These are phyloP conservation scores for Sparus aurata DNA, from an alignment of 2,797 vertebrate genomes.

Conservation along the genomic window DNA sequence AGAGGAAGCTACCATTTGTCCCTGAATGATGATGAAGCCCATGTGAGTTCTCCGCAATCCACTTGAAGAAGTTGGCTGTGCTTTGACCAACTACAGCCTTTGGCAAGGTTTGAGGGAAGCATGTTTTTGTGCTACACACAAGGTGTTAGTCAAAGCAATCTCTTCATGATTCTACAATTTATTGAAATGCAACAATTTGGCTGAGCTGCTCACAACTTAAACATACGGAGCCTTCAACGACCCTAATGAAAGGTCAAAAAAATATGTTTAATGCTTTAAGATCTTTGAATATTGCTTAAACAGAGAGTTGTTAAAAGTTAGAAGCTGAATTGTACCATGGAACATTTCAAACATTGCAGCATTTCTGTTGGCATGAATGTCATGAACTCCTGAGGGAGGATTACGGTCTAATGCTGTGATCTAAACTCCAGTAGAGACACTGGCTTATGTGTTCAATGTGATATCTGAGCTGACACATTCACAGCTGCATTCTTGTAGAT, in stretches of 20 bases:
- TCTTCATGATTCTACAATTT: slow-evolving; percentile 1
- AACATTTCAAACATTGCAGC: slow-evolving; percentile 36
- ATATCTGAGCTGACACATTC: slow-evolving; percentile 39
- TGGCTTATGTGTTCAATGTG: slow-evolving; percentile 1
- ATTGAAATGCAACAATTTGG: not conserved
- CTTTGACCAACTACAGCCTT: no score
- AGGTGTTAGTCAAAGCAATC: no score
- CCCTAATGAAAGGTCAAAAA: not conserved
- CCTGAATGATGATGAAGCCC: no score
- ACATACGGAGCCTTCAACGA: not conserved
- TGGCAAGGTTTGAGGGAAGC: no score
- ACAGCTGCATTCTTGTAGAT: slow-evolving; percentile 24
- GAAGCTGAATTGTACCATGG: not conserved
- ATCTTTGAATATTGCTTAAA: not conserved
- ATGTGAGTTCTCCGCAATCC: not conserved
- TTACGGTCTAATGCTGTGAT: slow-evolving; percentile 40
- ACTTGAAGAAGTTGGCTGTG: not conserved
- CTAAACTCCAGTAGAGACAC: slow-evolving; percentile 36
- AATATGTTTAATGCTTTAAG: not conserved
- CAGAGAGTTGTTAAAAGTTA: slow-evolving; percentile 4
- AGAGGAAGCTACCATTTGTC: not conserved
- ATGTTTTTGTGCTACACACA: no score
- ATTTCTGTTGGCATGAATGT: slow-evolving; percentile 46
- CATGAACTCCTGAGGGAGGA: slow-evolving; percentile 52
- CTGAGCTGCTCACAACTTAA: not conserved